phyloP scores from a whole-genome alignment of 2,888 invertebrate genomes.

The Protophormia terraenovae region DNA sequence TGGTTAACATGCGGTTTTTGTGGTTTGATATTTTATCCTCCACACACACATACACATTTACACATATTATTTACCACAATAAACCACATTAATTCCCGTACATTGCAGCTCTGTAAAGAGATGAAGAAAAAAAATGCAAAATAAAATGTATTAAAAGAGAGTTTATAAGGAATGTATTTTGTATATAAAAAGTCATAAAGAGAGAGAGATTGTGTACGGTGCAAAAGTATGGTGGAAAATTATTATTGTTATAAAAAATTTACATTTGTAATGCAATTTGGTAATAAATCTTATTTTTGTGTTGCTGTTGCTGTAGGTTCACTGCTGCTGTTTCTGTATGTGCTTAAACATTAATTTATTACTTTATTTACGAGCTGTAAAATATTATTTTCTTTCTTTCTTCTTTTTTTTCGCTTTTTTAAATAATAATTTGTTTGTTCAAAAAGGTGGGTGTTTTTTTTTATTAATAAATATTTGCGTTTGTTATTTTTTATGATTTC shows the following conservation, averaged over 20 bases:
- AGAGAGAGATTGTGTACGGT: not conserved
- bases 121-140: not conserved
- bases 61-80: slow-evolving; percentile 46
- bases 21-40: slow-evolving; percentile 69
- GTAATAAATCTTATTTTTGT: slow-evolving; percentile 64
- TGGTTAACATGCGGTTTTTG: slow-evolving; percentile 73
- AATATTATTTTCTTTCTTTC: slow-evolving; percentile 57
- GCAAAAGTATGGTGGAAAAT: slow-evolving; percentile 8
- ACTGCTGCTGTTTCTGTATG: slow-evolving; percentile 54
- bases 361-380: slow-evolving; percentile 67
- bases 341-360: slow-evolving; percentile 68
- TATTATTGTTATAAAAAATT: slow-evolving; percentile 59
- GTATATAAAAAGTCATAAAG: not conserved
- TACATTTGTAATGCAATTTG: slow-evolving; percentile 67
- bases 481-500: slow-evolving; percentile 51
- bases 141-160: not conserved
- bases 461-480: slow-evolving; percentile 34
- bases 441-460: slow-evolving; percentile 50
- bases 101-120: slow-evolving; percentile 50
- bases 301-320: slow-evolving; percentile 38
- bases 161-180: not conserved
- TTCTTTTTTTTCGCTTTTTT: slow-evolving; percentile 21
- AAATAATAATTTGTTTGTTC: slow-evolving; percentile 57
- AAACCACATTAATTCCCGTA: slow-evolving; percentile 34
- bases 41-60: not conserved